Evolutionary conservation across 1,140 invertebrate genomes (phyloP).

Genomic region (Heliconius hewitsoni): DNA sequence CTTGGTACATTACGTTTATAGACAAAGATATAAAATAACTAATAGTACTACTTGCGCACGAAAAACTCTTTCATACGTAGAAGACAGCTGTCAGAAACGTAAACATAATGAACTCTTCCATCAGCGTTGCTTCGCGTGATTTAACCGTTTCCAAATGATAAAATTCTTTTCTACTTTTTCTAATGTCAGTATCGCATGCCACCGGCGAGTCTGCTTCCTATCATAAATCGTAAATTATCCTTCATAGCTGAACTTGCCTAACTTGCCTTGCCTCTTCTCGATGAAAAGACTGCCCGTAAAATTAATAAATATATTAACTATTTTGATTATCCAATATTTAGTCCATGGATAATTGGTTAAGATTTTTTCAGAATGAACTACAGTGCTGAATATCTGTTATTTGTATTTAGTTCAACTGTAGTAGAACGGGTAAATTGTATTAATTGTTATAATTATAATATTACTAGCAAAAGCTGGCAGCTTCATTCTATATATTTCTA

Average conservation of each 20-base stretch:
- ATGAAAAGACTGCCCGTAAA: slow-evolving; percentile 3
- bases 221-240: slow-evolving; percentile 21
- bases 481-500: no score
- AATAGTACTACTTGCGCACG: no score
- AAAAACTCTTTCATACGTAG: background rate
- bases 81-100: background rate
- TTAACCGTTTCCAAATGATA: slow-evolving; percentile 18
- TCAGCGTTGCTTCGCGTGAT: slow-evolving; percentile 23
- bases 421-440: no score
- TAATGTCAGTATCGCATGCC: slow-evolving; percentile 31
- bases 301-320: background rate
- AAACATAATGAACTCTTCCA: slow-evolving; percentile 23
- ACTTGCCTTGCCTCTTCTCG: background rate
- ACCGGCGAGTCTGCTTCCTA: slow-evolving; percentile 8
- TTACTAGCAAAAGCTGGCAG: no score
- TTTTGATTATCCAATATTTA: background rate
- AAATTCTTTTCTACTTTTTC: slow-evolving; percentile 7
- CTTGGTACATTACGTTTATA: no score
- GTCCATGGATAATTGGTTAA: no score
- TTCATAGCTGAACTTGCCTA: background rate
- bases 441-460: no score
- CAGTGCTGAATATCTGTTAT: no score
- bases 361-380: no score
- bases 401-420: no score
- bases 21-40: no score